Base-by-base conservation (phyloP, 2,888 invertebrate genomes). In the Drymonia ruficornis region DNA sequence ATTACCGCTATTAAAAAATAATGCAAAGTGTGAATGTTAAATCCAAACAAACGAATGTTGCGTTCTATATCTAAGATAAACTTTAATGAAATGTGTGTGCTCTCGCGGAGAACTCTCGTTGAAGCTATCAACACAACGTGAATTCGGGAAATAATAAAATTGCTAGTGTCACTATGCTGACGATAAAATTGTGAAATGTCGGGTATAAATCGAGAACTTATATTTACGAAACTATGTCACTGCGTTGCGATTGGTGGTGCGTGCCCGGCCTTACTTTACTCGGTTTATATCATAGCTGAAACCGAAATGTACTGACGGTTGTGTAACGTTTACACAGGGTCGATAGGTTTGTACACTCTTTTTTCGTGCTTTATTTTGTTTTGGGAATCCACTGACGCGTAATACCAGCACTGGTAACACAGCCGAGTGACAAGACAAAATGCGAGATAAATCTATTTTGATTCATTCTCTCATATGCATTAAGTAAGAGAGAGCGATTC, bases 291-390 rank as follows among this genome's bases (percentile, higher is more conserved):
- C 58, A 59, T 52, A 65, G 50, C 63, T 58, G 67, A 65, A 65
- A 62, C 60, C 58, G 56, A 61, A 53, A 63, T 69, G 69, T 62
- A 64, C 57, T 58, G 62, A 59, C 56, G 55, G 19, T 65, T 64
- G 56, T 61, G 67, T 69, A 74, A 74, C 67, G 69, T 77, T 74
- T 74, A 68, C 62, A 72, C 55, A 70, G 76, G 72, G 66, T n/a
- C n/a, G n/a, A n/a, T n/a, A n/a, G n/a, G n/a, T 70, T 68, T 65
- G 69, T 78, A 60, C 50, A 59, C 63, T 70, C 50, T 55, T 72
- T 71, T 72, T 67, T 72, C 59, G 70, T 63, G 71, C 65, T 74
- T 72, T 59, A 63, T 69, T 64, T 80, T 74, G n/a, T 79, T 78
- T 77, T 69, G 55, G 55, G 62, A 70, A 70, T 65, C 65, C 61